These are phyloP conservation scores for Poeciliopsis infans DNA, from an alignment of 2,797 vertebrate genomes.

Conservation along the genomic window DNA sequence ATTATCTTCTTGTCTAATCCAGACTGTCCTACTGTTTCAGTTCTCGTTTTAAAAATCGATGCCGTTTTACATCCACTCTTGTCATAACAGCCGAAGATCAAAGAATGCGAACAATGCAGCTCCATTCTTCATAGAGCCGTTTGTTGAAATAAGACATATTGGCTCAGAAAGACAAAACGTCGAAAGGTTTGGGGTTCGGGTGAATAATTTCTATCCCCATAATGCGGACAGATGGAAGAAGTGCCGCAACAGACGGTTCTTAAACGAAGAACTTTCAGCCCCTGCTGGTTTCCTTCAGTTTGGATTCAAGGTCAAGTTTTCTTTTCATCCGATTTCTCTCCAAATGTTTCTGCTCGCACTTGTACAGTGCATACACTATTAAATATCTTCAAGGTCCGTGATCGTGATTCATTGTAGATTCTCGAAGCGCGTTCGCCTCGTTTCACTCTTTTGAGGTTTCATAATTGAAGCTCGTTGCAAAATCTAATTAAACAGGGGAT, in stretches of 20 bases:
- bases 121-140: neutral
- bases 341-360: neutral
- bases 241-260: too few species aligned
- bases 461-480: neutral
- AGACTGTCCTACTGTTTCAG: neutral
- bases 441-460: neutral
- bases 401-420: neutral
- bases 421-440: neutral
- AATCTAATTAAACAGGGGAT: neutral
- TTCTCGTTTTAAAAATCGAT: neutral
- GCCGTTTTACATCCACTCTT: neutral
- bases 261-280: neutral
- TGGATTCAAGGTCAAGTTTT: neutral
- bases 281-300: neutral
- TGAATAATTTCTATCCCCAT: neutral
- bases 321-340: neutral
- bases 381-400: neutral
- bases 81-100: neutral
- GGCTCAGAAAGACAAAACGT: neutral
- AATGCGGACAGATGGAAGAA: neutral
- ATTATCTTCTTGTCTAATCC: neutral
- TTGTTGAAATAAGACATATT: neutral
- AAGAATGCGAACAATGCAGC: neutral
- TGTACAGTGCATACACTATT: neutral
- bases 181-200: neutral